These are phyloP conservation scores for Lucifuga dentata DNA, from an alignment of 2,113 vertebrate genomes.

Conservation along the genomic window DNA sequence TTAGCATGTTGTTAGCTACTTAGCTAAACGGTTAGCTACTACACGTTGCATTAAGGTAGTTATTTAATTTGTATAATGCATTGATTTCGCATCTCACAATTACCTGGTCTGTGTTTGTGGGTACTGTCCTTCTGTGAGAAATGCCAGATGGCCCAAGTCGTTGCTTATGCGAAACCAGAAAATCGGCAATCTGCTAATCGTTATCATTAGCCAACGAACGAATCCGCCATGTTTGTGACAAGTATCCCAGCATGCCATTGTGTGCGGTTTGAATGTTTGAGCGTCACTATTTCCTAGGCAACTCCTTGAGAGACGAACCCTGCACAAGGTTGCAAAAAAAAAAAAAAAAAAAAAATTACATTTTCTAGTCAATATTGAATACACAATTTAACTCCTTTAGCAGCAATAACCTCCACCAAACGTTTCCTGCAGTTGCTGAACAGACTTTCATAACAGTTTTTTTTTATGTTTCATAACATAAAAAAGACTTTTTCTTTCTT, in stretches of 20 bases:
- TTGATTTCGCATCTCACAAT: background rate
- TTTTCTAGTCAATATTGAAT: no score
- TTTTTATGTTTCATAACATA: no score
- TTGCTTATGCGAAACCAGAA: constrained; percentile 20
- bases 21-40: constrained; percentile 10
- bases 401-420: no score
- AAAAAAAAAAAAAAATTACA: no score
- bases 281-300: constrained; percentile 71
- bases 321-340: background rate
- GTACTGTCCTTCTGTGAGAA: background rate
- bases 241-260: constrained; percentile 74
- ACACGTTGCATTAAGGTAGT: constrained; percentile 4
- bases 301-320: constrained; percentile 27
- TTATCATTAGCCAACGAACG: constrained; percentile 56
- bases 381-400: no score
- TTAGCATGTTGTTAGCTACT: constrained; percentile 41
- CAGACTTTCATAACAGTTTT: no score
- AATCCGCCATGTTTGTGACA: constrained; percentile 75
- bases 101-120: constrained; percentile 36
- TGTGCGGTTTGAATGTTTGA: constrained; percentile 66
- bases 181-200: constrained; percentile 59
- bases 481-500: no score
- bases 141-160: background rate
- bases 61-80: background rate
- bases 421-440: no score